Conservation (phyloP, 2,797 vertebrate species). For the Nannoperca australis region DNA sequence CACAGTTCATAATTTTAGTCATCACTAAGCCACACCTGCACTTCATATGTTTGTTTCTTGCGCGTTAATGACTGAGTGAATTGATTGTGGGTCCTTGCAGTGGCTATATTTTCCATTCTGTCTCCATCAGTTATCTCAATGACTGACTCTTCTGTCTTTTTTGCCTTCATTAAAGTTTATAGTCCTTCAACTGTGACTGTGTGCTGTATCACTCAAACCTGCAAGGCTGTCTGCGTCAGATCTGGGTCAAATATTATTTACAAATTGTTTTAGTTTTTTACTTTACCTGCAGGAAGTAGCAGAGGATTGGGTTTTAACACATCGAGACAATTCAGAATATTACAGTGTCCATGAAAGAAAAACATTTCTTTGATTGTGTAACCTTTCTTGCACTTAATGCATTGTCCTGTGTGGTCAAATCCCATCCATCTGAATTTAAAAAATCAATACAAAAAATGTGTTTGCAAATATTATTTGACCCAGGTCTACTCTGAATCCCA, state of each 20-base stretch:
- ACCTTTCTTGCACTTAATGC: slow-evolving; percentile 5
- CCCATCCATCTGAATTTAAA: slow-evolving; percentile 16
- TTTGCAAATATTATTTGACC: slow-evolving; percentile 48
- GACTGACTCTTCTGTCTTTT: slow-evolving; percentile 69
- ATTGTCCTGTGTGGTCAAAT: slow-evolving; percentile 11
- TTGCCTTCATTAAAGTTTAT: slow-evolving; percentile 75
- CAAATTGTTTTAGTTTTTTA: background rate
- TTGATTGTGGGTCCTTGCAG: slow-evolving; percentile 45
- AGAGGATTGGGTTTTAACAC: slow-evolving; percentile 15
- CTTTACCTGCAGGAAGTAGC: background rate
- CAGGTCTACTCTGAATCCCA: slow-evolving; percentile 59
- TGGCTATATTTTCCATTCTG: slow-evolving; percentile 40
- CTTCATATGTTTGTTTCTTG: slow-evolving; percentile 44
- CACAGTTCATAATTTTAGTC: slow-evolving; percentile 38
- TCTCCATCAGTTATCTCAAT: slow-evolving; percentile 38
- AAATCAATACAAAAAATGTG: slow-evolving; percentile 2
- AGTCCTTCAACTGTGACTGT: slow-evolving; percentile 74
- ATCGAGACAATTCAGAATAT: slow-evolving; percentile 10
- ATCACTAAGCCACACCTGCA: slow-evolving; percentile 32
- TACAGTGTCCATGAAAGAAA: background rate
- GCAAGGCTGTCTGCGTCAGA: slow-evolving; percentile 47
- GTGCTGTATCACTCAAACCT: slow-evolving; percentile 69
- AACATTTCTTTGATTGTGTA: background rate
- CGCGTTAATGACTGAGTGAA: slow-evolving; percentile 52
- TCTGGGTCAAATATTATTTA: slow-evolving; percentile 43